Evolutionary conservation across 2,797 vertebrate species (phyloP).

Genomic region (Syngnathus acus): DNA sequence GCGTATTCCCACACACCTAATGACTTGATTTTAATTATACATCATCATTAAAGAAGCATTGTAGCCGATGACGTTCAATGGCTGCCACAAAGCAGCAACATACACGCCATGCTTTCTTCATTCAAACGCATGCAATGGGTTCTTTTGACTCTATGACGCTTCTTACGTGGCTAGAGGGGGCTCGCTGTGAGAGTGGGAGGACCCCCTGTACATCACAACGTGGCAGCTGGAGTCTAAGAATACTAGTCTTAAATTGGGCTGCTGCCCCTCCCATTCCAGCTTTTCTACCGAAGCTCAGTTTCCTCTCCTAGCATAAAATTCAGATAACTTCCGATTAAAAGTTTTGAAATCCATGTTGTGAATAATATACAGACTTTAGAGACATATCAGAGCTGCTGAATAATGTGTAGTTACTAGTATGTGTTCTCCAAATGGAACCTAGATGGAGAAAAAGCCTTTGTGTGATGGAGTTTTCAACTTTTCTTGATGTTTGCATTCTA

Average conservation of each 20-base stretch:
- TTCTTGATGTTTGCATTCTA: constrained; percentile 36
- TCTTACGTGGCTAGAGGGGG: constrained; percentile 29
- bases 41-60: constrained; percentile 31
- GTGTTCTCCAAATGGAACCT: too few species aligned
- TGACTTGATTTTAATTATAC: constrained; percentile 38
- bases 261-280: constrained; percentile 1
- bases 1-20: constrained; percentile 8
- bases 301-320: neutral
- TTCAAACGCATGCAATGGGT: neutral
- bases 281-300: neutral
- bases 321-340: neutral
- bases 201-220: constrained; percentile 66
- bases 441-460: too few species aligned
- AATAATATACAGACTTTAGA: neutral
- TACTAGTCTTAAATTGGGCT: neutral
- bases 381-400: neutral
- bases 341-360: neutral
- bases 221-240: constrained; percentile 49
- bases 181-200: constrained; percentile 58
- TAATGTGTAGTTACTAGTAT: neutral
- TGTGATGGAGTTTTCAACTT: neutral
- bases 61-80: constrained; percentile 12
- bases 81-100: neutral
- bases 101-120: neutral
- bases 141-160: constrained; percentile 37